A percentile compares a stretch with the other conserved stretches of the same genome.
Conservation (phyloP, 37 sponge, comb jelly and placozoan genomes). For the Diacarnus erythraeanus region DNA sequence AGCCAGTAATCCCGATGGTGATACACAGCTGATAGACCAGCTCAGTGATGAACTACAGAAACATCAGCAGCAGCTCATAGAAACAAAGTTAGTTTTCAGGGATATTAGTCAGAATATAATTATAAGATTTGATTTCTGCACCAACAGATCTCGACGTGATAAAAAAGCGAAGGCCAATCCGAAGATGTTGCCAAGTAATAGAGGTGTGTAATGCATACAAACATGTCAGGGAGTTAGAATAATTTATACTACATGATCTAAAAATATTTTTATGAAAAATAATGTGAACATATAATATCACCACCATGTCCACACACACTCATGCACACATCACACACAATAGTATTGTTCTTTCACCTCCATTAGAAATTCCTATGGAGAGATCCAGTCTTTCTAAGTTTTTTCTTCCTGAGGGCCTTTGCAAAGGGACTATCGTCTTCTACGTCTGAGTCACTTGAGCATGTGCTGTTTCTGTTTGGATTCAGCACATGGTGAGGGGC, state of each 20-base stretch:
- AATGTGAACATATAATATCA: too few relatives aligned
- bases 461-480: slow-evolving; percentile 6
- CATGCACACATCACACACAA: neutral
- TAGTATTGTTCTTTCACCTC: neutral
- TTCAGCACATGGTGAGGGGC: slow-evolving; percentile 23
- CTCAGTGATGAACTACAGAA: slow-evolving; percentile 23
- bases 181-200: too few relatives aligned
- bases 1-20: neutral
- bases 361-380: neutral
- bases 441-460: slow-evolving; percentile 28
- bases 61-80: neutral
- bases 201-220: too few relatives aligned
- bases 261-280: too few relatives aligned
- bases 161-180: too few relatives aligned
- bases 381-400: slow-evolving; percentile 35
- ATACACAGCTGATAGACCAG: slow-evolving; percentile 26
- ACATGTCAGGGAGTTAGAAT: too few relatives aligned
- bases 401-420: slow-evolving; percentile 37
- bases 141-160: too few relatives aligned
- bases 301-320: neutral
- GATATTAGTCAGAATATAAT: too few relatives aligned
- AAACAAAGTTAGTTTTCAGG: slow-evolving; percentile 3
- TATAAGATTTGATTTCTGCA: too few relatives aligned
- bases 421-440: slow-evolving; percentile 56
- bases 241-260: too few relatives aligned